Evolutionary conservation across 2,888 invertebrate species (phyloP), one percentile per base, ranked within the genome.

Genomic region (Conchocele bisecta): DNA sequence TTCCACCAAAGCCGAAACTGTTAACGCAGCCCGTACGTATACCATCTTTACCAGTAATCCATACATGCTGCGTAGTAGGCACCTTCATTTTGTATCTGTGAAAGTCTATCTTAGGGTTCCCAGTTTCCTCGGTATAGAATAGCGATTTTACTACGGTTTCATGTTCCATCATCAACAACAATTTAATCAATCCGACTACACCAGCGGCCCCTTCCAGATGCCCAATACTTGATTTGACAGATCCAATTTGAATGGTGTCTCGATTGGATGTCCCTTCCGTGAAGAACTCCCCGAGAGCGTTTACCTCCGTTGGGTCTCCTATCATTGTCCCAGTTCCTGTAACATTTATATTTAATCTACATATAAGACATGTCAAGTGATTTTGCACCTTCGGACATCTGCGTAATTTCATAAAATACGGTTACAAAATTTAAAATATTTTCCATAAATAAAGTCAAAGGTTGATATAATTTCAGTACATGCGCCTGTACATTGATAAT

Each of bases 251-350:
- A 4, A 58, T 37, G 17, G 31, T 24, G 9, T 46, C 28, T 15
- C 20, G 44, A 28, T 37, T 15, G 24, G n/a, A 26, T 11, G 15
- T 7, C 2, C 35, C 22, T 28, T 26, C 37, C 1, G 51, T 56
- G n/a, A 86, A 81, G 29, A 82, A 76, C n/a, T 46, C 29, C 11
- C 83, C 82, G 1, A 86, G 58, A 5, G 81, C 67, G 26, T 72
- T 77, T 4, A 64, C 80, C 67, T 87, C 87, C 4, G 81, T 77
- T 5, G 83, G 82, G 65, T 86, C 87, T 3, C 87, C 86, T 20
- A 79, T 75, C 22, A 70, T 67, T 9, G 85, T 87, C 6, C 87
- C 87, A 17, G 87, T 86, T 4, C 86, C 86, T 86, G 56, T 1
- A 63, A 71, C 37, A 11, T 65, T n/a, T n/a, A n/a, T n/a, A n/a